Base-by-base conservation (phyloP, 2,888 invertebrate genomes). In the Drosophila pegasa region DNA sequence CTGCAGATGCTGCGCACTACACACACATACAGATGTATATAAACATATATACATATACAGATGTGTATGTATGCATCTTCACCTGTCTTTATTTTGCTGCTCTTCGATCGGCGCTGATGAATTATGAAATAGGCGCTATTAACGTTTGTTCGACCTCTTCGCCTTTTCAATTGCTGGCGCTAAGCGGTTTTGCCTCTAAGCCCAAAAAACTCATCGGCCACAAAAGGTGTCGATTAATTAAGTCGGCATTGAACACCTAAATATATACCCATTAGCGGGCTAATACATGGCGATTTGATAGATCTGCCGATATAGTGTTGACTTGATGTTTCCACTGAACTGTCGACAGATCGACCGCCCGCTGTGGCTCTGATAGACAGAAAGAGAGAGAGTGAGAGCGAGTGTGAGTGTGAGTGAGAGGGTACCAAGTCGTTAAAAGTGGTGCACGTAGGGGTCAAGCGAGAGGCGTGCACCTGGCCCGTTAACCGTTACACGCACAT, bases 191-290 rank as follows among this genome's bases (percentile, higher is more conserved):
- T 69, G 56, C 63, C 72, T 64, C 18, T 18, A 60, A 56, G 62
- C 33, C 45, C 33, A 18, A 33, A 31, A 54, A 22, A 37, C 16
- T 50, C 18, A 22, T 12, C 33, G 52, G 27, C 45, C 31, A 54
- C 38, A 57, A 64, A 45, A 75, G 64, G 75, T 75, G 75, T 71
- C 48, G 65, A 76, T 65, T 62, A 65, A 68, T 72, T 68, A 68
- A 65, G 38, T 25, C 55, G 86, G 69, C 83, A 83, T 86, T 83
- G 83, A 83, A 86, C 83, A 75, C 74, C 50, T 14, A 35, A 51
- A 62, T 56, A 38, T 22, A 38, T 43, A 45, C 14, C 25, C 57
- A 74, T 74, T 60, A 77, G 64, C 55, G 40, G 45, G 48, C 52
- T 80, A 74, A 78, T 71, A 41, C 14, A 40, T 48, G 62, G 40